Evolutionary conservation across 2,797 vertebrate genomes (phyloP), one percentile per base, ranked within the genome.

Genomic region (Enteromius anoplus): DNA sequence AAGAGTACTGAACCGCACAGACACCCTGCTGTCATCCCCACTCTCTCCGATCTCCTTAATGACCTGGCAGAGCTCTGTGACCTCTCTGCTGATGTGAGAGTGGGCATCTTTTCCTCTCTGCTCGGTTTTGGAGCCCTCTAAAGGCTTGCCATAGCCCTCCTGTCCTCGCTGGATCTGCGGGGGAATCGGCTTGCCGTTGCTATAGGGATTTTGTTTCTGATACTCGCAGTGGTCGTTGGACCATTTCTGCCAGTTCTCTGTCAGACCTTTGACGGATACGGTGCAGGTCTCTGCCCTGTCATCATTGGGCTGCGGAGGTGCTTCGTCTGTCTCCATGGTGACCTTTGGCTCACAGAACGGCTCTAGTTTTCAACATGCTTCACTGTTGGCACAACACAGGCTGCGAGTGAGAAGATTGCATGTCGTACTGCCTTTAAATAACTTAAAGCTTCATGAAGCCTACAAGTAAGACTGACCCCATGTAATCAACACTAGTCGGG

Each of bases 171-270:
- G 87, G 75, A 90, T 92, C 29, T 87, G 86, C 32, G 53, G 85
- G 19, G 79, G 88, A 21, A 88, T 88, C 65, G 82, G 89, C 2
- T 73, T 84, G 3, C 92, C 75, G 0, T 90, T 92, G 86, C 95
- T 96, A 91, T 97, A 98, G 0, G 96, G 97, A 88, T 98, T 98
- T 84, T 91, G 91, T 86, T 92, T 95, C 92, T 97, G 97, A 90
- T 96, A 95, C 71, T 95, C 94, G 23, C 88, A 87, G 81, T 91
- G 96, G 81, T 95, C 93, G 2, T 92, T 90, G 42, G 94, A 96
- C 97, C 97, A 97, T 87, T 88, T 96, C 92, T 97, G 95, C 97
- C 97, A 98, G 14, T 93, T 95, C 68, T 94, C 93, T 87, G 94
- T 95, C 80, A 97, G 87, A 72, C 94, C 92, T 86, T 93, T 94